Conservation (phyloP, 2,888 invertebrate species). For the Drosophila merina region DNA sequence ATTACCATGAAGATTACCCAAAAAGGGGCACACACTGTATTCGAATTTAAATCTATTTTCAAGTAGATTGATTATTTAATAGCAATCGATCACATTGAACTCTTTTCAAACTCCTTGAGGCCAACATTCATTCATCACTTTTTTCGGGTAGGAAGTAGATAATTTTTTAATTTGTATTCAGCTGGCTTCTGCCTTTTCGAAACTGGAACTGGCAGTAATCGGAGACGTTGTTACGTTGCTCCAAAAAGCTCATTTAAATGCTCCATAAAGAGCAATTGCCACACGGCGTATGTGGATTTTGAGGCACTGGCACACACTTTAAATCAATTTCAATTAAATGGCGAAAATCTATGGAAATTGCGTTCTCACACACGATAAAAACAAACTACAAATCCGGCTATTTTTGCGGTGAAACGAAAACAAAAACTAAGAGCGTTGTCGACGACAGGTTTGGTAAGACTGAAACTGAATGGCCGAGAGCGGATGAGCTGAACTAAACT, state of each 20-base stretch:
- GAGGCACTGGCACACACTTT: constrained; percentile 42
- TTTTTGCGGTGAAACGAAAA: constrained; percentile 43
- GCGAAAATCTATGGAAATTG: constrained; percentile 69
- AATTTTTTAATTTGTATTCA: constrained; percentile 51
- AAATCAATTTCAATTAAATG: constrained; percentile 76
- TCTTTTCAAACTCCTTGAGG: constrained; percentile 21
- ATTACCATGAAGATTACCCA: constrained; percentile 25
- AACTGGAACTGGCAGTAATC: constrained; percentile 43
- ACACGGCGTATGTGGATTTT: constrained; percentile 12
- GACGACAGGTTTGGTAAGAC: constrained; percentile 62
- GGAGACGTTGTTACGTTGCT: constrained; percentile 42
- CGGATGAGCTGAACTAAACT: constrained; percentile 35
- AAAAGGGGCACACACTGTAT: neutral
- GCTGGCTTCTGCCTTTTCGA: constrained; percentile 36
- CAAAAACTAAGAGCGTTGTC: constrained; percentile 52
- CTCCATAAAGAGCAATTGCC: constrained; percentile 37
- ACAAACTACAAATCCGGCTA: constrained; percentile 24
- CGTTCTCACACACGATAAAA: constrained; percentile 57
- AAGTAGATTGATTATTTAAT: constrained; percentile 16
- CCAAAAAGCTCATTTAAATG: constrained; percentile 62
- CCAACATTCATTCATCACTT: constrained; percentile 43
- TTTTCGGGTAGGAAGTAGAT: constrained; percentile 39
- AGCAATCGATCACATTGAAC: constrained; percentile 18
- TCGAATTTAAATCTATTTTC: neutral
- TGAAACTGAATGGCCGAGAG: constrained; percentile 58